These are phyloP conservation scores for Opisthocomus hoazin DNA, from an alignment of 2,113 vertebrate genomes.

Conservation along the genomic window DNA sequence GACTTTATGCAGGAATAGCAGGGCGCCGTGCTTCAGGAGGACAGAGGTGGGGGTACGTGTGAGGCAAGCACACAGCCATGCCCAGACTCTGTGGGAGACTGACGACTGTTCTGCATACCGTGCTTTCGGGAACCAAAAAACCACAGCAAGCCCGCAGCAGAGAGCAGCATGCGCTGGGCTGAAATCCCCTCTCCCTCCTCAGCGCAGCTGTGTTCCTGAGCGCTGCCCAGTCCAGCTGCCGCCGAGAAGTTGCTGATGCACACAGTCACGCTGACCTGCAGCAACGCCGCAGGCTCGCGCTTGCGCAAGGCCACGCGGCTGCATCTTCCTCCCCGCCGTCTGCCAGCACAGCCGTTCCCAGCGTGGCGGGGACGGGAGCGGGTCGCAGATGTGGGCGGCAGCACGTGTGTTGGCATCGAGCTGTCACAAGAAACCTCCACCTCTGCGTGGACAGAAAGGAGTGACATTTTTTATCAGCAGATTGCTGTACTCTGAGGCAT, in stretches of 20 bases:
- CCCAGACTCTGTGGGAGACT: not conserved
- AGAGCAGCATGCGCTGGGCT: not conserved
- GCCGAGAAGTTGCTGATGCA: not conserved
- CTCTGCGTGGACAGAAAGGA: not conserved
- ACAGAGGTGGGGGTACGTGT: not conserved
- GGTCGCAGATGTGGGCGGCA: not conserved
- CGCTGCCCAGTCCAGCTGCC: not conserved
- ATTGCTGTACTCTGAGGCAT: not conserved
- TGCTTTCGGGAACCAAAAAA: not conserved
- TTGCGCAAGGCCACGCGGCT: not conserved
- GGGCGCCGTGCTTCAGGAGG: not conserved
- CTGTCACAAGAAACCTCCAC: not conserved
- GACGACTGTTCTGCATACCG: not conserved
- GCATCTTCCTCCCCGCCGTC: not conserved
- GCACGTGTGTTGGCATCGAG: rapidly evolving
- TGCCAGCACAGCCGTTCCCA: not conserved
- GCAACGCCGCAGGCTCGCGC: not conserved
- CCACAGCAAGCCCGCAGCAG: not conserved
- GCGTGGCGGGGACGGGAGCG: rapidly evolving
- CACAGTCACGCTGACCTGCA: not conserved
- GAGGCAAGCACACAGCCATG: not conserved
- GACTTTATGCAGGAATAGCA: not conserved
- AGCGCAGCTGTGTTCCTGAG: not conserved
- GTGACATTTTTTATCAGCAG: not conserved
- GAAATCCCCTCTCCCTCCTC: not conserved